Conservation (phyloP, 1,140 invertebrate species). For the Drosophila melanogaster region Release_6_plus_ISO1_MT NT_033777.3:24390501-24391000, state of each 20-base stretch:
- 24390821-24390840: no score
- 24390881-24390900: slow-evolving; percentile 53
- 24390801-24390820: no score
- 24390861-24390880: slow-evolving; percentile 60
- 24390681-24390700: slow-evolving; percentile 6
- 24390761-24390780: slow-evolving; percentile 56
- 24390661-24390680: neutral
- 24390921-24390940: slow-evolving; percentile 54
- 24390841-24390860: slow-evolving; percentile 13
- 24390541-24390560: neutral
- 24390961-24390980: slow-evolving; percentile 63
- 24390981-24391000: slow-evolving; percentile 42
- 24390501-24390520: slow-evolving; percentile 26
- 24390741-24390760: slow-evolving; percentile 68
- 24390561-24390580: slow-evolving; percentile 7
- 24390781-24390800: slow-evolving; percentile 46
- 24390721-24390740: slow-evolving; percentile 46
- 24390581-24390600: slow-evolving; percentile 42
- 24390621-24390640: neutral
- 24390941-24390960: slow-evolving; percentile 51
- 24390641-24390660: slow-evolving; percentile 3
- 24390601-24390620: slow-evolving; percentile 15
- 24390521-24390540: neutral
- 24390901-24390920: slow-evolving; percentile 41
- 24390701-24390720: slow-evolving; percentile 48